A percentile compares a stretch with the other conserved stretches of the same genome.
Evolutionary conservation across 92 coral and sea anemone genomes (phyloP).

Genomic region (Parazoanthus darwini): DNA sequence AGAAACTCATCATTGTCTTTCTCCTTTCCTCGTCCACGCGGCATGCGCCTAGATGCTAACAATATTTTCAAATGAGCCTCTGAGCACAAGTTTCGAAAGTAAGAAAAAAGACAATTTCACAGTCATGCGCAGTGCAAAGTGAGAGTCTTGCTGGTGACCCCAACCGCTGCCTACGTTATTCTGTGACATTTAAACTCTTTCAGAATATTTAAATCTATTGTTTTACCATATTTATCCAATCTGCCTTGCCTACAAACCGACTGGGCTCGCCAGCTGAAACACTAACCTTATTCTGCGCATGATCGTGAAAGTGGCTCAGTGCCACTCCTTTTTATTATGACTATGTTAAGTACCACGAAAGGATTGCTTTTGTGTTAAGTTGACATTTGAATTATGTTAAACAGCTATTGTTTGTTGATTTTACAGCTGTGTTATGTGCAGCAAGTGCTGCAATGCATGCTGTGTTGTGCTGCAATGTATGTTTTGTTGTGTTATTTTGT

Average conservation of each 20-base stretch:
- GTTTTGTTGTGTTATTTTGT: neutral
- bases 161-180: too few species aligned
- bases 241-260: too few species aligned
- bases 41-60: constrained; percentile 49
- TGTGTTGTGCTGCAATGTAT: neutral
- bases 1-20: constrained; percentile 73
- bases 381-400: neutral
- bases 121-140: too few species aligned
- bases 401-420: neutral
- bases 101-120: too few species aligned
- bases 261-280: too few species aligned
- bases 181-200: too few species aligned
- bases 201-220: too few species aligned
- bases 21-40: constrained; percentile 57
- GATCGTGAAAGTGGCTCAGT: too few species aligned
- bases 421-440: neutral
- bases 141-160: too few species aligned
- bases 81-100: neutral
- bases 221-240: too few species aligned
- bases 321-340: neutral
- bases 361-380: neutral
- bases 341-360: too few species aligned
- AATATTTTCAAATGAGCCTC: neutral
- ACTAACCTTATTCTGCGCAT: too few species aligned
- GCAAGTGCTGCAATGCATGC: neutral